Base-by-base conservation (phyloP, 2,888 invertebrate genomes). In the Drosophila emarginata region DNA sequence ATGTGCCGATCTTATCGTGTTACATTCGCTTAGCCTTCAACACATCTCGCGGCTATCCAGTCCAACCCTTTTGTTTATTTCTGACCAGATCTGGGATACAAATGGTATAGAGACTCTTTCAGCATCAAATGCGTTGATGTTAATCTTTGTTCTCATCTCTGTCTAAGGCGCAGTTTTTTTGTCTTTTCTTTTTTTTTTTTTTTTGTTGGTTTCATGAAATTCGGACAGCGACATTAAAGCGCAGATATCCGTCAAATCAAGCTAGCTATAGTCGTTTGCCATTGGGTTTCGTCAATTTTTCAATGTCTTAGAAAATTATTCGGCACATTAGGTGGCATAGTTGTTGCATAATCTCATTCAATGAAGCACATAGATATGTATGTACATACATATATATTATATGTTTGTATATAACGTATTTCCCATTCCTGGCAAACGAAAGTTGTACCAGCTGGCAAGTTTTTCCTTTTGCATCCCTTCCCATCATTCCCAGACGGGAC, bases 1-100 rank as follows among this genome's bases (percentile, higher is more conserved):
- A 80, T 83, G 81, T 72, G 79, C 58, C 80, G 83, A 83, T 83
- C 82, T 85, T 83, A 83, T 83, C 83, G 74, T 65, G 68, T 84
- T 82, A 81, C 81, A 82, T 77, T 79, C 81, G 75, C 81, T 59
- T 59, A 73, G 77, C 70, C 74, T 71, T 80, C 79, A 81, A 79
- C 80, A 79, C 80, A 73, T 76, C 69, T 39, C 18, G 21, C 45
- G 45, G 37, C n/a, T n/a, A n/a, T n/a, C n/a, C n/a, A n/a, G n/a
- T n/a, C n/a, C n/a, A 79, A 80, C 82, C 82, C 82, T 78, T 81
- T 80, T 68, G 52, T 69, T 40, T 39, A 9, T 28, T 9, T 67
- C 71, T 74, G 81, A 68, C 81, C 78, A 78, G 74, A 83, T 70
- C 54, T 61, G 77, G 73, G 64, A 80, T 76, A 79, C 52, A 51